Evolutionary conservation across 2,113 vertebrate species (phyloP).

Genomic region (Anolis sagrei): DNA sequence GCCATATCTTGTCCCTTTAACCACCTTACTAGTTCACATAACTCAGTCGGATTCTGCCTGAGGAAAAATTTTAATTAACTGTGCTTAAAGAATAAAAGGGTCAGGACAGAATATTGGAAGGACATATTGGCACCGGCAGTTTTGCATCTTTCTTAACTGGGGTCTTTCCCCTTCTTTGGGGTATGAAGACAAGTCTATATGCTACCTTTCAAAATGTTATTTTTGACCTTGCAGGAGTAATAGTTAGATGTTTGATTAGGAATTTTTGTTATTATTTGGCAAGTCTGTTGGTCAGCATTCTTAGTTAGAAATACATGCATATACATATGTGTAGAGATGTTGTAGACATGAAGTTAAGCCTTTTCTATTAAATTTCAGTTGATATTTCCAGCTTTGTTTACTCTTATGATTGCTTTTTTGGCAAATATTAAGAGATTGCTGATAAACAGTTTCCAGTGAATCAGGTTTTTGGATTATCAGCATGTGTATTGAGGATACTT

Average conservation of each 20-base stretch:
- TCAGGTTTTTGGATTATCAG: not conserved
- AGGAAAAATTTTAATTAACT: slow-evolving; percentile 77
- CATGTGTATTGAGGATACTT: not conserved
- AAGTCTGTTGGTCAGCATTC: not conserved
- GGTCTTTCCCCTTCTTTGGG: slow-evolving; percentile 2
- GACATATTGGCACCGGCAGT: not conserved
- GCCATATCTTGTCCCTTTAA: slow-evolving; percentile 54
- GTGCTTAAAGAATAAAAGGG: slow-evolving; percentile 61
- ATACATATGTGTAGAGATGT: not conserved
- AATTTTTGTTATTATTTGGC: not conserved
- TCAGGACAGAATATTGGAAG: slow-evolving; percentile 48
- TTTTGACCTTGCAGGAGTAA: not conserved
- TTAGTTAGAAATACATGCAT: not conserved
- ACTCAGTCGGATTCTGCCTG: slow-evolving; percentile 71
- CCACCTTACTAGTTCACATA: slow-evolving; percentile 63
- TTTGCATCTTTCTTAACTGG: slow-evolving; percentile 53
- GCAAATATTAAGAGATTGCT: slow-evolving; percentile 6
- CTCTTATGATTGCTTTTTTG: not conserved
- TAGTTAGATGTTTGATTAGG: slow-evolving; percentile 33
- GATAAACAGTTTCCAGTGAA: not conserved
- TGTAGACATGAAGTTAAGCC: not conserved
- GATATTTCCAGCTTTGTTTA: not conserved
- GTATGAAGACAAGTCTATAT: not conserved
- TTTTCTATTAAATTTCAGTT: not conserved
- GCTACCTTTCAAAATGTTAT: slow-evolving; percentile 25